Percentiles rank a stretch among this genome's conserved stretches.
Evolutionary conservation across 1,140 invertebrate species (phyloP).

Genomic region (Steinernema khuongi): DNA sequence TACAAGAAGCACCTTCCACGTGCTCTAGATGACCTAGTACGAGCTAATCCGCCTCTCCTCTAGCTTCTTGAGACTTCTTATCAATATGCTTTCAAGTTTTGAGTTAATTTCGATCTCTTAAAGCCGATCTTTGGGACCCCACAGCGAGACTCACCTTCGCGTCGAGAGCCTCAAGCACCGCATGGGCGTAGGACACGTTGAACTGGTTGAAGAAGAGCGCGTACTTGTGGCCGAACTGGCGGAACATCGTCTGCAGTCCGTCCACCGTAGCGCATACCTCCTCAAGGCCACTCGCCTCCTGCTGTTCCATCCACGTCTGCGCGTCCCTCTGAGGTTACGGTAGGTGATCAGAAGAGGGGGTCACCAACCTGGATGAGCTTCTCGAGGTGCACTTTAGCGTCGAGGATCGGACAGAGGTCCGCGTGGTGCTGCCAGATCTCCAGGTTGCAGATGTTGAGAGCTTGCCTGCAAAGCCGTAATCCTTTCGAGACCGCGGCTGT

Average conservation of each 20-base stretch:
- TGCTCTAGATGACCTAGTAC: no score
- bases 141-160: not conserved
- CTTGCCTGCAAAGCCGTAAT: not conserved
- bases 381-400: not conserved
- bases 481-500: not conserved
- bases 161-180: not conserved
- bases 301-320: not conserved
- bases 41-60: no score
- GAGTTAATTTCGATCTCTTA: no score
- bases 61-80: no score
- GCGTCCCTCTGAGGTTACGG: not conserved
- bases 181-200: not conserved
- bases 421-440: constrained; percentile 4
- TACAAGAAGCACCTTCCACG: no score
- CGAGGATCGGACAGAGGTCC: not conserved
- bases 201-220: constrained; percentile 13
- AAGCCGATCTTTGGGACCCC: no score
- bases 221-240: constrained; percentile 4
- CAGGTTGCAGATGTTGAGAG: not conserved
- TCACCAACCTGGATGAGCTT: not conserved
- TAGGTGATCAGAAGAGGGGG: not conserved
- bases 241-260: not conserved
- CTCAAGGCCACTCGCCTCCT: not conserved
- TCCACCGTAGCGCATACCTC: not conserved
- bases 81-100: no score